Conservation (phyloP, 1,140 invertebrate species). For the Drosophila novamexicana region DNA sequence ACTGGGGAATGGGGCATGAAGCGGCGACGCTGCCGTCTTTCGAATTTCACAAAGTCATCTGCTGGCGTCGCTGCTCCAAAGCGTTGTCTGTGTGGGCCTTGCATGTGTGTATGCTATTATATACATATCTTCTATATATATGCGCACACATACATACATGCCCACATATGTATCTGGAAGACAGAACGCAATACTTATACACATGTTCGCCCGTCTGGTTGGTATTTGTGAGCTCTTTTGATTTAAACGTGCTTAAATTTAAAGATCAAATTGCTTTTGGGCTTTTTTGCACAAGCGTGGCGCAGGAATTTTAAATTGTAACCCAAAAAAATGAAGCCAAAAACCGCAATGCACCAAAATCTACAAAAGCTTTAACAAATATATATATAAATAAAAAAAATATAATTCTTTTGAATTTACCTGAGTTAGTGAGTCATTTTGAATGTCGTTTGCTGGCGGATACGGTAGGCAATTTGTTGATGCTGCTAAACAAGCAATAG, state of each 20-base stretch:
- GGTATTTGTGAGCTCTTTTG: conserved; percentile 69
- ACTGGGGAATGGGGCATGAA: background rate
- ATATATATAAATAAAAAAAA: conserved; percentile 10
- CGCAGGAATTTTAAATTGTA: conserved; percentile 73
- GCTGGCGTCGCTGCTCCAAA: conserved; percentile 49
- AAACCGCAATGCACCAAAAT: conserved; percentile 55
- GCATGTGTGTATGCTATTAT: conserved; percentile 37
- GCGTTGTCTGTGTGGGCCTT: conserved; percentile 67
- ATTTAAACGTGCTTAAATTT: conserved; percentile 83
- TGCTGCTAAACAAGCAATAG: conserved; percentile 29
- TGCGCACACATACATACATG: conserved; percentile 13
- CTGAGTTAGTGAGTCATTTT: conserved; percentile 54
- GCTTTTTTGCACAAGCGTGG: conserved; percentile 43
- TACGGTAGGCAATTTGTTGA: conserved; percentile 66
- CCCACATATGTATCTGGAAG: conserved; percentile 9
- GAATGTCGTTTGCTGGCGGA: conserved; percentile 67
- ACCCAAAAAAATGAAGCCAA: conserved; percentile 26
- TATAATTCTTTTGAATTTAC: conserved; percentile 1
- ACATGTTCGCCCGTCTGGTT: conserved; percentile 33
- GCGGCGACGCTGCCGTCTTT: conserved; percentile 69
- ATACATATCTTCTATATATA: conserved; percentile 28
- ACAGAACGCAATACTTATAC: conserved; percentile 45
- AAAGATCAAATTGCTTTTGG: conserved; percentile 78
- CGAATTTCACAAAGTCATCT: conserved; percentile 81
- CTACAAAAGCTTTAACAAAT: conserved; percentile 22